Base-by-base conservation (phyloP, 2,113 vertebrate genomes). In the Sebastes schlegelii region DNA sequence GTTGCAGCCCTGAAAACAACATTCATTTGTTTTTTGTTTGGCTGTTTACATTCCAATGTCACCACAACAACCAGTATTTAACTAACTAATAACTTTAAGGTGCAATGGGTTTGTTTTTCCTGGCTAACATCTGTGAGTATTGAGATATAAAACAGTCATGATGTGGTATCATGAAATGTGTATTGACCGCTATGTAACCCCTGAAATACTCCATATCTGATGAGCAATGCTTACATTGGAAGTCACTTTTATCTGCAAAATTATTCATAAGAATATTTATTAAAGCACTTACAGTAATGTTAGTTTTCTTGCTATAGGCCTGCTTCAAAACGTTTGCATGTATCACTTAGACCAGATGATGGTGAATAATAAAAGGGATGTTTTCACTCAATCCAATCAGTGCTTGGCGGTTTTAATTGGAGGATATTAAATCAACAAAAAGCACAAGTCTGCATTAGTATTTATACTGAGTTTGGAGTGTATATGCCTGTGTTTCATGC, bases 351-450 rank as follows among this genome's bases (percentile, higher is more conserved):
- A 61, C 26, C 75, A 72, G 45, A 52, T 21, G 61, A 11, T 51
- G 61, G 17, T 76, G n/a, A 54, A 52, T 74, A 48, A 75, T 74
- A 40, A 16, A 63, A 42, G 26, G 19, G 6, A 63, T n/a, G 46
- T 51, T 42, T 63, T n/a, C 16, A 63, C 61, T 23, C 21, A 34
- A 23, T 42, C 34, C 4, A 63, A 63, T 63, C 14, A 17, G 19
- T 9, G 52, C 16, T 19, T 4, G 21, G n/a, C 1, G 5, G 67
- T 62, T 81, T 77, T 40, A 70, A 72, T 19, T 12, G 34, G 8
- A 55, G 19, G 16, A n/a, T 42, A 48, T 67, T 21, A 55, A 54
- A 68, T 34, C 19, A 64, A 52, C 58, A 76, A 45, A 16, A 9
- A 62, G 26, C 40, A 21, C 46, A 63, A 34, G 48, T 10, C 60